phyloP scores from a whole-genome alignment of 1,140 invertebrate species.

The Drosophila kanapiae region DNA sequence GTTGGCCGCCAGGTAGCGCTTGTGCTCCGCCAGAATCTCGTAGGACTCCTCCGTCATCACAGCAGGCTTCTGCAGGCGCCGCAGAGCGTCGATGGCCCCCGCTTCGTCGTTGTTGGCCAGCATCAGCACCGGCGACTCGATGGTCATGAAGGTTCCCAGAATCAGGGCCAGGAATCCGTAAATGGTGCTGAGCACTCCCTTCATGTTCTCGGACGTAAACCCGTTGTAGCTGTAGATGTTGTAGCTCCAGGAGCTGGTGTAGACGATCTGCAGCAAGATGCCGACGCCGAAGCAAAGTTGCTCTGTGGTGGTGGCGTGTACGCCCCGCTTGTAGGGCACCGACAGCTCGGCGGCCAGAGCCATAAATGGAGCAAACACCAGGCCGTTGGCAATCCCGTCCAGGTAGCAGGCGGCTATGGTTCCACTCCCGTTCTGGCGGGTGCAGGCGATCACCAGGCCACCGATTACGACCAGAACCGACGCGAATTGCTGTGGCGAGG shows the following conservation, averaged over 20 bases:
- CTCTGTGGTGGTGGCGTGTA: slow-evolving; percentile 16
- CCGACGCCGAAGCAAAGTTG: slow-evolving; percentile 34
- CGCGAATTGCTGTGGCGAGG: slow-evolving; percentile 23
- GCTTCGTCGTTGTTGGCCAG: slow-evolving; percentile 58
- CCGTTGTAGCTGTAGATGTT: not conserved
- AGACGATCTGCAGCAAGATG: slow-evolving; percentile 51
- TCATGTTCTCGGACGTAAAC: slow-evolving; percentile 52
- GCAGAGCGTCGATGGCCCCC: slow-evolving; percentile 53
- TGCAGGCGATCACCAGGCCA: slow-evolving; percentile 41
- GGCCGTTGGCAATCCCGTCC: slow-evolving; percentile 65
- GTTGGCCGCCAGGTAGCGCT: slow-evolving; percentile 60
- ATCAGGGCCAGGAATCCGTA: slow-evolving; percentile 42
- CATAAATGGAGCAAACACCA: slow-evolving; percentile 58
- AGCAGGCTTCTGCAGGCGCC: slow-evolving; percentile 54
- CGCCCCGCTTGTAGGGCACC: slow-evolving; percentile 41
- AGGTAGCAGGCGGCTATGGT: slow-evolving; percentile 48
- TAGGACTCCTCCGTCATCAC: slow-evolving; percentile 57
- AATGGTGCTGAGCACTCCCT: slow-evolving; percentile 43
- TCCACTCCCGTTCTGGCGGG: slow-evolving; percentile 1
- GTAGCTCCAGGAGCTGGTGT: slow-evolving; percentile 20
- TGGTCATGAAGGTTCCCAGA: slow-evolving; percentile 20
- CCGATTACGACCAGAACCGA: slow-evolving; percentile 44
- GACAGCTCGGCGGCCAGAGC: slow-evolving; percentile 58
- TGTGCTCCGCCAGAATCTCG: slow-evolving; percentile 61
- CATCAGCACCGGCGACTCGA: slow-evolving; percentile 64